These are phyloP conservation scores for Ambastaia sidthimunki DNA, from an alignment of 2,797 vertebrate species.

Conservation along the genomic window DNA sequence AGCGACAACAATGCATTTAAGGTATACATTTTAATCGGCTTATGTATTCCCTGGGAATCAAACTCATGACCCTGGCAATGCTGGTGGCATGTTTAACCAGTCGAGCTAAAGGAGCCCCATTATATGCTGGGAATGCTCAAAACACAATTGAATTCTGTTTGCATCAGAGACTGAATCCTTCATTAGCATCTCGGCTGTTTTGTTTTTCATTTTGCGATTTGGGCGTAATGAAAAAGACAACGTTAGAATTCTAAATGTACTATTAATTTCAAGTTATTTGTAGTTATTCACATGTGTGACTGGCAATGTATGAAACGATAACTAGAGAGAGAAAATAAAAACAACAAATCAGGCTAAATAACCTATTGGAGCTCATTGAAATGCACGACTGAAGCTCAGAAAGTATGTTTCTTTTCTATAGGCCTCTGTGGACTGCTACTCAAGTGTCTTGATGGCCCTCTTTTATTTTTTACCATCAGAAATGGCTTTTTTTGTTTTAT, in stretches of 20 bases:
- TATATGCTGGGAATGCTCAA: constrained; percentile 59
- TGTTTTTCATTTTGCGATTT: constrained; percentile 34
- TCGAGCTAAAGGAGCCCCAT: neutral
- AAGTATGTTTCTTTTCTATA: constrained; percentile 29
- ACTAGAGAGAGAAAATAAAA: constrained; percentile 24
- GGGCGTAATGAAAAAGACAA: constrained; percentile 37
- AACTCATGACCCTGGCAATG: neutral
- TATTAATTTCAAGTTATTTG: constrained; percentile 43
- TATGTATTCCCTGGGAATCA: constrained; percentile 4
- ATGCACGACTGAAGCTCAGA: constrained; percentile 5
- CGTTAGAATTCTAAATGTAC: constrained; percentile 38
- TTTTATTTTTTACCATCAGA: constrained; percentile 60
- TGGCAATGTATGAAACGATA: constrained; percentile 17
- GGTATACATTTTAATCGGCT: constrained; percentile 25
- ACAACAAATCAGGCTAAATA: constrained; percentile 20
- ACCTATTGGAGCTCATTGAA: constrained; percentile 1
- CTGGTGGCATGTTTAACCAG: neutral
- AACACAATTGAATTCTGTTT: constrained; percentile 68
- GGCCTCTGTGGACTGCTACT: constrained; percentile 23
- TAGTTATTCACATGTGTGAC: constrained; percentile 25
- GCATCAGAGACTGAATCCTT: constrained; percentile 62
- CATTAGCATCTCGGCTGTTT: constrained; percentile 64
- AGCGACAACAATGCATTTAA: constrained; percentile 1
- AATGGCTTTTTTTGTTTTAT: constrained; percentile 63
- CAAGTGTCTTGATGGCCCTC: constrained; percentile 33